Percentiles rank a stretch among this genome's conserved stretches.
Evolutionary conservation across 2,113 vertebrate genomes (phyloP).

Genomic region (Pedionomus torquatus): DNA sequence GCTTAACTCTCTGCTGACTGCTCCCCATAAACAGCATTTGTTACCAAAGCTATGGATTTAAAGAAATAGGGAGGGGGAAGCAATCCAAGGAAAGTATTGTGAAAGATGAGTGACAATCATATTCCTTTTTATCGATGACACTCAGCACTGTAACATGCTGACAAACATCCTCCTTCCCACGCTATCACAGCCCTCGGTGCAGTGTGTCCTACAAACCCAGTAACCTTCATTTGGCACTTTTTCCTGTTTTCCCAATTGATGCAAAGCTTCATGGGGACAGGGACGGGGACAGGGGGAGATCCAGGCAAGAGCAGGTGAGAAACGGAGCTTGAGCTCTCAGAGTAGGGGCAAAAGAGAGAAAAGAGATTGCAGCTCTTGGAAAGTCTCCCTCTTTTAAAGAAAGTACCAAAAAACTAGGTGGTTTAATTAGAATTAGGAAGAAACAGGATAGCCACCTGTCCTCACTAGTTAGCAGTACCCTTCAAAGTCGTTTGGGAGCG

Average conservation of each 20-base stretch:
- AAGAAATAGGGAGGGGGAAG: neutral
- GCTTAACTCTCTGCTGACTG: neutral
- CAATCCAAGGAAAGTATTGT: neutral
- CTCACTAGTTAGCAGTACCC: neutral
- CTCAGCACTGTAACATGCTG: neutral
- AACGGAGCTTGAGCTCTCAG: neutral
- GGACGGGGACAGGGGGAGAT: neutral
- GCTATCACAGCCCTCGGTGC: accelerated
- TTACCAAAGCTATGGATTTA: neutral
- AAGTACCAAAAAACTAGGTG: neutral
- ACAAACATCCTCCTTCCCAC: neutral
- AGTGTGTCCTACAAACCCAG: neutral
- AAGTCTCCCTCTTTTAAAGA: neutral
- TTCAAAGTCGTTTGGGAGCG: neutral
- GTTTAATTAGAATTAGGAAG: neutral
- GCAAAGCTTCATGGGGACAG: neutral
- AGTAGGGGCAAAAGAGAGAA: neutral
- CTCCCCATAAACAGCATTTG: neutral
- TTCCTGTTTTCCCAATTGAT: neutral
- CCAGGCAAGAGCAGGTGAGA: neutral
- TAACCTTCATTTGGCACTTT: neutral
- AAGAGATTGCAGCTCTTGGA: accelerated
- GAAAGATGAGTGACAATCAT: neutral
- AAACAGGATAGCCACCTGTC: neutral
- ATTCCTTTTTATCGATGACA: neutral